Conservation (phyloP, 2,888 invertebrate genomes). For the Atherix ibis region DNA sequence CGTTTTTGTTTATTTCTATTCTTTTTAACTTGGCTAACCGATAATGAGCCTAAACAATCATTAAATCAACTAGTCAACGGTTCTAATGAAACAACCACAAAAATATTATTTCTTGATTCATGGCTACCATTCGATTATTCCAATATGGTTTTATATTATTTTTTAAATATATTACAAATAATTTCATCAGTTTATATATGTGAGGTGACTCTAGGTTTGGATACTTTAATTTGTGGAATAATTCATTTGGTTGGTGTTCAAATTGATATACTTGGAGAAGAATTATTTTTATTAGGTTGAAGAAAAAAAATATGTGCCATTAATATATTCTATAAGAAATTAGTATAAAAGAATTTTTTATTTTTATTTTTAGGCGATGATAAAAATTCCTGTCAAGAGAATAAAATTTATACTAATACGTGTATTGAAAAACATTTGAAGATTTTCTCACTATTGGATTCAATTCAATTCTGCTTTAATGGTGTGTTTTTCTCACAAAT, state of each 20-base stretch:
- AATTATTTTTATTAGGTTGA: constrained; percentile 14
- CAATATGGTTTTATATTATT: constrained; percentile 15
- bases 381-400: constrained; percentile 1
- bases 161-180: constrained; percentile 23
- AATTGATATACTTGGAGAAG: constrained; percentile 19
- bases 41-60: too few species aligned
- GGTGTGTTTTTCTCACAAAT: background rate
- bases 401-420: background rate
- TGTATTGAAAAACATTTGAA: background rate
- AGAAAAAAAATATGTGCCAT: too few species aligned
- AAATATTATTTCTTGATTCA: background rate
- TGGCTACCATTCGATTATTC: constrained; percentile 5
- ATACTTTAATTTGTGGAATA: constrained; percentile 19
- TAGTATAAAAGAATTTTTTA: too few species aligned
- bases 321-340: too few species aligned
- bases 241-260: constrained; percentile 20
- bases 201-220: constrained; percentile 21
- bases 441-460: background rate
- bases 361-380: background rate
- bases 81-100: background rate
- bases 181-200: constrained; percentile 19
- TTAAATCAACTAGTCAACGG: background rate
- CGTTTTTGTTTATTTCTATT: background rate
- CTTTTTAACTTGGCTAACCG: too few species aligned
- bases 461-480: background rate